Evolutionary conservation across 2,888 invertebrate species (phyloP), one percentile per base, ranked within the genome.

Genomic region (Hipparchia sbordonii): DNA sequence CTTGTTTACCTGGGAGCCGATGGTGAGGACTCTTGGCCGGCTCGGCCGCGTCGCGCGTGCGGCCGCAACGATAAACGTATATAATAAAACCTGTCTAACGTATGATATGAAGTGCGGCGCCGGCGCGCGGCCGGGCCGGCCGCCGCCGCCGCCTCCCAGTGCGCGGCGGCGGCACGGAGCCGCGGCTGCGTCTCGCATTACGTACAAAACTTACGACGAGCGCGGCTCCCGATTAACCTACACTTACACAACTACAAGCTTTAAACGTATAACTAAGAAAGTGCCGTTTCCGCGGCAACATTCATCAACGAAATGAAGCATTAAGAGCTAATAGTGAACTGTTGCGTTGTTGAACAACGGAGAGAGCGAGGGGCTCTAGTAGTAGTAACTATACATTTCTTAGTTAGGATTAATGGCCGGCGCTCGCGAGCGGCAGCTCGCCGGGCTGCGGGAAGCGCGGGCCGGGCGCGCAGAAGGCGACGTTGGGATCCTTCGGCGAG

Each of bases 1-100:
- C 94, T 94, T 94, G 94, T 92, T 94, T 94, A 93, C 91, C 94
- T 94, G 94, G 94, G 94, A 92, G 92, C 90, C 88, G 94, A 93
- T 94, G 94, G 84, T 91, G 88, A 82, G 86, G 84, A 84, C 87
- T 88, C 84, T 79, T 80, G 87, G 91, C 91, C 91, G 87, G 87
- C 86, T 82, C 87, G 89, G 89, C 91, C 90, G 92, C 91, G 84
- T 81, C 81, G 84, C 85, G 84, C 89, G 87, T 82, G 86, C 84
- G 76, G 83, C 88, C 90, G 89, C 91, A 87, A 90, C 92, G 91
- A 89, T 91, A 91, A 91, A 91, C 92, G 91, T 91, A 92, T 87
- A 92, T 92, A 91, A 91, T 92, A 92, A 92, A 91, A 92, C 91
- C 88, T 92, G 92, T 92, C 92, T 93, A 93, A 92, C 92, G 93